Base-by-base conservation (phyloP, 2,888 invertebrate species). In the Diadromus collaris region DNA sequence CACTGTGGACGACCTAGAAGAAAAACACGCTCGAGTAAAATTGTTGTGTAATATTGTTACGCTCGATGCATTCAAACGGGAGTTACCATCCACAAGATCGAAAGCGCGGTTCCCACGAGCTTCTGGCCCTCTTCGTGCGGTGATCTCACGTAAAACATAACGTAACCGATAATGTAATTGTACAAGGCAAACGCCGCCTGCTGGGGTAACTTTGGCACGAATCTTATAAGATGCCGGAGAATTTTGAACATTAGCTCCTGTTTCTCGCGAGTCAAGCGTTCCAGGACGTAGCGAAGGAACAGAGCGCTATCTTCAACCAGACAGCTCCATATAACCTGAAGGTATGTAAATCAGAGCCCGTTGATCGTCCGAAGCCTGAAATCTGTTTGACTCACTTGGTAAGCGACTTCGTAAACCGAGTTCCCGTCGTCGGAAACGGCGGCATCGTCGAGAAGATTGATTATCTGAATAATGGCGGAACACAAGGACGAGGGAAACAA, bases 91-190 rank as follows among this genome's bases (percentile, higher is more conserved):
- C 99, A 99, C 1, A 99, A 92, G 72, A 99, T 95, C 0, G 98
- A 98, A 2, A 99, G 92, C 0, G 99, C 99, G 21, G 98, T 96
- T 7, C 98, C 98, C 79, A 99, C 97, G 60, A 98, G 94, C 84
- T 97, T 96, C 87, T 98, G 98, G 0, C 98, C 98, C 61, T 97
- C 97, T 88, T 99, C 99, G 87, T 98, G 97, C 0, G 99, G 98
- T 13, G 98, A 96, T 71, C 99, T 93, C 2, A 99, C 99, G 88
- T 99, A 99, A 92, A 99, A 99, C 99, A 99, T 99, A 3, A 99
- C 97, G 88, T 98, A 99, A 1, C 99, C 99, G 84, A 99, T 99
- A 85, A 99, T 96, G 87, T 99, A 99, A 92, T 99, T 99, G 91
- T 99, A 99, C 1, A 99, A 91, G 0, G 98, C 97, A 91, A 99